Conservation (phyloP, 2,797 vertebrate species). For the Salarias fasciatus region DNA sequence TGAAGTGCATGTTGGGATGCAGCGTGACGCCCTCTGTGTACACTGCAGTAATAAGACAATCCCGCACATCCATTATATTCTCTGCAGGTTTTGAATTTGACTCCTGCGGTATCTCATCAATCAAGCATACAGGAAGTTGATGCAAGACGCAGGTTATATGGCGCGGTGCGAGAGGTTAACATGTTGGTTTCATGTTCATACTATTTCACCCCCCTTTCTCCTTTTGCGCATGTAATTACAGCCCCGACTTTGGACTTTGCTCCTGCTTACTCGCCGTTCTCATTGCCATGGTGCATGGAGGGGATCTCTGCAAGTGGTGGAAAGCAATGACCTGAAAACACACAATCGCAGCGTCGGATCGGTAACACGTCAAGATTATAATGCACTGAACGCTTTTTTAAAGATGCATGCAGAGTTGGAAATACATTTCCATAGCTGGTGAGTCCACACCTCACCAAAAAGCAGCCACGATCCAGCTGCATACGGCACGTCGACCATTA, state of each 20-base stretch:
- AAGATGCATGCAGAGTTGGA: conserved; percentile 5
- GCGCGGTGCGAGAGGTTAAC: neutral
- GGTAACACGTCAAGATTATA: too few relatives aligned
- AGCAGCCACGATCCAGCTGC: conserved; percentile 41
- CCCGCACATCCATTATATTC: conserved; percentile 42
- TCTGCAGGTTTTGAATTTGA: conserved; percentile 25
- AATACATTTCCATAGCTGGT: conserved; percentile 18
- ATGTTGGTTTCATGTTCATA: conserved; percentile 26
- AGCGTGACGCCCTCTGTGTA: conserved; percentile 48
- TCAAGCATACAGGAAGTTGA: conserved; percentile 37
- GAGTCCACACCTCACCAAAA: conserved; percentile 18
- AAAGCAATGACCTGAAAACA: conserved; percentile 46
- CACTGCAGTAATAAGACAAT: conserved; percentile 39
- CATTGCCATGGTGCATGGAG: conserved; percentile 4
- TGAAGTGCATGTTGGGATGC: conserved; percentile 70
- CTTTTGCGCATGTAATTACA: conserved; percentile 11
- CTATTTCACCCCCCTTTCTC: neutral
- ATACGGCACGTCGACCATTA: conserved; percentile 51
- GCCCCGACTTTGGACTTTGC: conserved; percentile 48
- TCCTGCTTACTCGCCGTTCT: conserved; percentile 29
- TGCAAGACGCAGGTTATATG: conserved; percentile 8
- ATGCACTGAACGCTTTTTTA: conserved; percentile 13
- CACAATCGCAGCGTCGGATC: neutral
- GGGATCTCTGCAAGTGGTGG: conserved; percentile 28
- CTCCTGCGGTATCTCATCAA: conserved; percentile 24